Base-by-base conservation (phyloP, 2,113 vertebrate species). In the Drymodes brunneopygia region DNA sequence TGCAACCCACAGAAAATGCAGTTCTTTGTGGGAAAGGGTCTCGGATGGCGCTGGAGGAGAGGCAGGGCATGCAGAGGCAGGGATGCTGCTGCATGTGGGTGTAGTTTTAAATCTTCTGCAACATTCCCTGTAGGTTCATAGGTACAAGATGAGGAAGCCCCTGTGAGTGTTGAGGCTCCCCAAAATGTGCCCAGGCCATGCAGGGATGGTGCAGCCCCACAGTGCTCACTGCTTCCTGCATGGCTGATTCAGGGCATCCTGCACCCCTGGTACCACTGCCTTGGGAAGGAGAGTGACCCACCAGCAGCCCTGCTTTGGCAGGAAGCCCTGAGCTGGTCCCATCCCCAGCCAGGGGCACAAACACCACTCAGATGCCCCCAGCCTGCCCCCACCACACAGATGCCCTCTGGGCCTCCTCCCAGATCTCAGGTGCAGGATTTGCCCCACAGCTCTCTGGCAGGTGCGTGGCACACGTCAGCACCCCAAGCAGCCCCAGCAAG, bases 281-380 rank as follows among this genome's bases (percentile, higher is more conserved):
- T 28, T 6, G 5, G 3, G 24, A 51, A 40, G n/a, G 69, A 45
- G 10, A 57, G 36, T 3, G 44, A 65, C 54, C 15, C 36, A 61
- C 8, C 66, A 28, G 14, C 51, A 51, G 18, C 6, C 20, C 47
- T 3, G 0, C 67, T 75, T 27, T 40, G 51, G 33, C 53, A 16
- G 8, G 20, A 56, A 47, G 28, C 47, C 61, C 66, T 6, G 33
- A 33, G 60, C 0, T 0, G 33, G 27, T 81, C 21, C 54, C 1
- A 42, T 7, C 29, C 53, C 38, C 60, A 42, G 29, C 38, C 67
- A 18, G 0, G 0, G 29, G 12, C 48, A 79, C 2, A 0, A 69
- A 58, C 10, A 64, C 40, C 1, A 1, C 36, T 35, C 0, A 0
- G 31, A 7, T 45, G 36, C 3, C 7, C 40, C 24, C 0, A 0